phyloP scores from a whole-genome alignment of 2,113 vertebrate genomes.

The Gyps fulvus region DNA sequence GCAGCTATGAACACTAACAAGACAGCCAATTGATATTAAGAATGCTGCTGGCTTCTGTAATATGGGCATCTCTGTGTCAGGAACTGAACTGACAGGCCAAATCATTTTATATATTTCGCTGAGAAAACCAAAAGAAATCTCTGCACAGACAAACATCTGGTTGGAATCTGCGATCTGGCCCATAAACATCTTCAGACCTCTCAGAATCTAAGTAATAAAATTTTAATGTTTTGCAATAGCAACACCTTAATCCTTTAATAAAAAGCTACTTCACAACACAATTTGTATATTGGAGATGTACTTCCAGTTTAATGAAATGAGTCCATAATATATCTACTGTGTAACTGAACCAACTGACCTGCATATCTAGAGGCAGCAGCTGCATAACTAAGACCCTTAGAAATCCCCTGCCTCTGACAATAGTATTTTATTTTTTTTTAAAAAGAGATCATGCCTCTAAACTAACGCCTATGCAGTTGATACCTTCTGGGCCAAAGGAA shows the following conservation, averaged over 20 bases:
- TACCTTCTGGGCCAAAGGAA: slow-evolving; percentile 1
- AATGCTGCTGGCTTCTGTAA: background rate
- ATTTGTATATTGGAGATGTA: slow-evolving; percentile 18
- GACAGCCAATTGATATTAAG: background rate
- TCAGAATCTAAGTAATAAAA: background rate
- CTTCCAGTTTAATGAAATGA: slow-evolving; percentile 35
- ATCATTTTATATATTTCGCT: background rate
- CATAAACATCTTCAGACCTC: background rate
- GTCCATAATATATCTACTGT: background rate
- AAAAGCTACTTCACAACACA: slow-evolving; percentile 32
- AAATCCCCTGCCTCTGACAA: background rate
- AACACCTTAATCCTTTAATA: slow-evolving; percentile 34
- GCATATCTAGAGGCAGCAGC: background rate
- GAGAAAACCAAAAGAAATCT: background rate
- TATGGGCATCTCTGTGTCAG: background rate
- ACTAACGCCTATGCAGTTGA: slow-evolving; percentile 3
- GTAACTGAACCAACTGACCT: slow-evolving; percentile 28
- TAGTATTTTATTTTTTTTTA: slow-evolving; percentile 15
- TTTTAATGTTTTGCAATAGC: background rate
- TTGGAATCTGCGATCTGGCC: slow-evolving; percentile 1
- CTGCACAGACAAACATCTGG: background rate
- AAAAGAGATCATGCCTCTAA: background rate
- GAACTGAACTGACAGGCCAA: background rate
- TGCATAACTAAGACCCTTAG: background rate
- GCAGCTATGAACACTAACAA: background rate